Base-by-base conservation (phyloP, 2,113 vertebrate genomes). In the Dipodomys spectabilis region DNA sequence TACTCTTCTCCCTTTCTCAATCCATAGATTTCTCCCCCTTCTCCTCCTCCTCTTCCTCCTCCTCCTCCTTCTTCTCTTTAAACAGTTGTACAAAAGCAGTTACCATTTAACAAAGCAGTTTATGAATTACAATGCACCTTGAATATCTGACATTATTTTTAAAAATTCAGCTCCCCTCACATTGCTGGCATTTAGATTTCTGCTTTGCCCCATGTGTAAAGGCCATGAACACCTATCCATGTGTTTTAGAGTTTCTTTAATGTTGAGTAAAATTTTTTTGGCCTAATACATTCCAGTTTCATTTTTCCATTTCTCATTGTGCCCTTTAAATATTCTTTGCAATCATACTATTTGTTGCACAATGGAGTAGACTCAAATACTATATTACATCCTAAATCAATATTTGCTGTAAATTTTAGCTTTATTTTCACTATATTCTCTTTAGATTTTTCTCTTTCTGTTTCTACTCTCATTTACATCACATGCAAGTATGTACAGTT, bases 261-360 rank as follows among this genome's bases (percentile, higher is more conserved):
- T 88, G 28, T 88, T 72, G 53, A 78, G 83, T 20, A 39, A 57
- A 65, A 81, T 81, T 88, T 88, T 45, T 85, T 88, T 81, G 74
- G 35, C 72, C 3, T 57, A n/a, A n/a, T 87, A 6, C 2, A n/a
- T 35, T 62, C 22, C 65, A 69, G 20, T 83, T 77, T 44, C 77
- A 9, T 86, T 93, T 90, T 44, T 81, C 12, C 45, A 84, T 30
- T 90, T 67, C 39, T 35, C 13, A 74, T 88, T 85, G 45, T 62
- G 18, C 25, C 25, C 45, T 64, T 82, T 69, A 19, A 84, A 49
- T 39, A 39, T 39, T 39, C 39, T 85, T 83, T 32, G 39, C 80
- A 74, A 1, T 60, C 30, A 44, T 73, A 68, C 77, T 74, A 60
- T 3, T 87, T 9, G 11, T 80, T 82, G 12, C 25, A 75, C 12